Conservation (phyloP, 2,797 vertebrate species). For the Petrocephalus sullivani region DNA sequence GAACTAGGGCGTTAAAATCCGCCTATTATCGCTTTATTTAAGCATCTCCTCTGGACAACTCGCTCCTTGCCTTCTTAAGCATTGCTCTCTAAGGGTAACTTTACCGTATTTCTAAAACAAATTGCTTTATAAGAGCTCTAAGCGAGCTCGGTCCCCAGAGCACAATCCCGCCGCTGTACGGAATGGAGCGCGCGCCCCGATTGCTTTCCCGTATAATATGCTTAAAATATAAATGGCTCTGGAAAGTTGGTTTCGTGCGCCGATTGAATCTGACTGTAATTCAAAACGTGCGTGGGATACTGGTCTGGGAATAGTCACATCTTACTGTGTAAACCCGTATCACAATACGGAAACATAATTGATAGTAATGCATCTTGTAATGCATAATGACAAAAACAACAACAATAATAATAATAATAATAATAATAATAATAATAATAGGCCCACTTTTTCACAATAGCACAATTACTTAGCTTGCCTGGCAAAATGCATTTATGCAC, state of each 20-base stretch:
- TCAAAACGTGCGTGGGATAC: background rate
- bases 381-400: background rate
- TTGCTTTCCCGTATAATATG: background rate
- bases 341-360: background rate
- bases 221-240: background rate
- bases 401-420: background rate
- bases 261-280: background rate
- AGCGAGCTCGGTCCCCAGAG: constrained; percentile 6
- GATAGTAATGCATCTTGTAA: background rate
- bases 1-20: background rate
- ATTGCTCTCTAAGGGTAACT: constrained; percentile 14
- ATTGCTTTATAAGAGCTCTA: background rate
- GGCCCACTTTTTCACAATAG: background rate
- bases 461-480: background rate
- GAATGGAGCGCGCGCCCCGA: background rate
- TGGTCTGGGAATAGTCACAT: background rate
- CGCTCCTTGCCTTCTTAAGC: background rate
- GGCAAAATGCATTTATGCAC: background rate
- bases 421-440: background rate
- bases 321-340: background rate
- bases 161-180: background rate
- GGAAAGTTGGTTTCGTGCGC: background rate
- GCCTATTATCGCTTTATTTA: constrained; percentile 3
- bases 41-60: background rate
- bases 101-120: constrained; percentile 10